phyloP scores from a whole-genome alignment of 2,888 invertebrate species.

The Dynastes maya region DNA sequence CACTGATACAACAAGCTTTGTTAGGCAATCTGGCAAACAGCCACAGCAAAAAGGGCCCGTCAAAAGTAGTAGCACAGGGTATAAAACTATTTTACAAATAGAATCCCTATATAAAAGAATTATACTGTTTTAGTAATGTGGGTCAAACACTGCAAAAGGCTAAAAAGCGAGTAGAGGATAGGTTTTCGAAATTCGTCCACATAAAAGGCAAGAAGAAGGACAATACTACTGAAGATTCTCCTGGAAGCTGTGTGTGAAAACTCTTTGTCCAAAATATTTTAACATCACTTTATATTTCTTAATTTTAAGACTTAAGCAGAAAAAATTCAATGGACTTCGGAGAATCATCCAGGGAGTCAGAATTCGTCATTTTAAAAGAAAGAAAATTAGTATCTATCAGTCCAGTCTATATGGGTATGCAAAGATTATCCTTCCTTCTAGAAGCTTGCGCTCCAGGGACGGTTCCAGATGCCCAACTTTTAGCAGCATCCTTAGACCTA shows the following conservation, averaged over 20 bases:
- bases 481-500: conserved; percentile 94
- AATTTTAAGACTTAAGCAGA: conserved; percentile 78
- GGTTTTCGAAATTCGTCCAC: conserved; percentile 87
- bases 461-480: conserved; percentile 95
- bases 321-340: conserved; percentile 88
- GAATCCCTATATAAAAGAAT: not conserved
- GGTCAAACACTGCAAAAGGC: conserved; percentile 84
- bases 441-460: conserved; percentile 97
- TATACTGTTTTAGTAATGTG: conserved; percentile 70
- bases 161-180: conserved; percentile 90
- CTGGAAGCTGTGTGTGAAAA: conserved; percentile 80
- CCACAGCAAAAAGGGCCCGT: conserved; percentile 66
- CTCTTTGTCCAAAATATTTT: conserved; percentile 12
- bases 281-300: conserved; percentile 26
- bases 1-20: conserved; percentile 71
- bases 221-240: conserved; percentile 89
- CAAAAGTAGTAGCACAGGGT: conserved; percentile 60
- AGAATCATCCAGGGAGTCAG: conserved; percentile 86
- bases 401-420: conserved; percentile 89
- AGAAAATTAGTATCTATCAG: conserved; percentile 86
- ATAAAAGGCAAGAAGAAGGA: conserved; percentile 92
- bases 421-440: conserved; percentile 91
- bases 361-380: conserved; percentile 91
- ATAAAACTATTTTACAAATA: conserved; percentile 19
- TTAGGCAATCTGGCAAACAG: conserved; percentile 70